Conservation (phyloP, 2,113 vertebrate species). For the Bubo scandiacus region DNA sequence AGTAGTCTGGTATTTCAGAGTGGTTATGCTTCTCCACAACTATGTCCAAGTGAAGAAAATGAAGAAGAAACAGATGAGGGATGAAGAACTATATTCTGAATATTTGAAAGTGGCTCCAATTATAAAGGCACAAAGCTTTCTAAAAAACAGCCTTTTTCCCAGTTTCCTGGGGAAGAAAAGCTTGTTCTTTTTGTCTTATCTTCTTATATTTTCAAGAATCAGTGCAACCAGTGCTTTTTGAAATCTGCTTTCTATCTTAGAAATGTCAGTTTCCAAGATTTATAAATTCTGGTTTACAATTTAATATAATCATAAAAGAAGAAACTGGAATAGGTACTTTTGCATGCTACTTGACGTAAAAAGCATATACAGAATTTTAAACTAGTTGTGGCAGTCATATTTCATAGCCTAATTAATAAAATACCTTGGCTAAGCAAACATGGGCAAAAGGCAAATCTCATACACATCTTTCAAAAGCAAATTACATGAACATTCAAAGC, state of each 20-base stretch:
- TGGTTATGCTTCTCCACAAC: constrained; percentile 48
- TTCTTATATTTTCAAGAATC: background rate
- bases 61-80: constrained; percentile 55
- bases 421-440: background rate
- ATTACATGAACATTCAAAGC: background rate
- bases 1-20: constrained; percentile 55
- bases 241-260: background rate
- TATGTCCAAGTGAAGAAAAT: constrained; percentile 49
- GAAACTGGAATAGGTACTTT: background rate
- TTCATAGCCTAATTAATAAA: background rate
- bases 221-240: background rate
- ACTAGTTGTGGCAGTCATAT: background rate
- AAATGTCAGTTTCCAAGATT: background rate
- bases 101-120: background rate
- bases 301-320: background rate
- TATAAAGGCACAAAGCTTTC: background rate
- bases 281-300: background rate
- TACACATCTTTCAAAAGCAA: background rate
- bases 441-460: background rate
- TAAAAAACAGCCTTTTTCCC: background rate
- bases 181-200: background rate
- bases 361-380: background rate
- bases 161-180: background rate
- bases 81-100: constrained; percentile 19
- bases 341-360: background rate